phyloP scores from a whole-genome alignment of 2,888 invertebrate genomes.

The Colletes collaris region DNA sequence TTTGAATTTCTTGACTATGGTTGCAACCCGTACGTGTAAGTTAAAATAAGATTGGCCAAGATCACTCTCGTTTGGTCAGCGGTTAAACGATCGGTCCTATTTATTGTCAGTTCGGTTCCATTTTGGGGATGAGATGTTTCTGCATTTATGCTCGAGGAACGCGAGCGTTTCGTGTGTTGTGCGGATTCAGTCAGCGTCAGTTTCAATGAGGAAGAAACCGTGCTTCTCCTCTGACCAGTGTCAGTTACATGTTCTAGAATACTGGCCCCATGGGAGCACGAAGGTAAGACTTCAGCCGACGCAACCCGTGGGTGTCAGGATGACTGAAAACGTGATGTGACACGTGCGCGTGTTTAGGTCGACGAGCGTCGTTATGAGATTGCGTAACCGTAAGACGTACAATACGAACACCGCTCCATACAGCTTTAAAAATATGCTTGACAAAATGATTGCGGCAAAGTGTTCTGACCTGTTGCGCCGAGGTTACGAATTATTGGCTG shows the following conservation, averaged over 20 bases:
- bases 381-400: slow-evolving; percentile 37
- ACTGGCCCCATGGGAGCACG: slow-evolving; percentile 76
- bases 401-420: neutral
- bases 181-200: slow-evolving; percentile 73
- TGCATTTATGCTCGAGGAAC: slow-evolving; percentile 66
- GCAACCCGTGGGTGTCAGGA: slow-evolving; percentile 56
- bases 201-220: slow-evolving; percentile 77
- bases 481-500: too few relatives aligned
- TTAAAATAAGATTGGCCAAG: too few relatives aligned
- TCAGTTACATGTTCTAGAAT: slow-evolving; percentile 79
- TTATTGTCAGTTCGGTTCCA: neutral
- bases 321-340: slow-evolving; percentile 64
- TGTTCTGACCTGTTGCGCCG: too few relatives aligned
- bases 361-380: slow-evolving; percentile 61
- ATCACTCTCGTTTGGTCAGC: too few relatives aligned
- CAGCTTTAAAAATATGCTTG: slow-evolving; percentile 15
- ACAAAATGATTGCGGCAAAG: neutral
- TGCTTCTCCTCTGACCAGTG: slow-evolving; percentile 75
- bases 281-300: slow-evolving; percentile 62
- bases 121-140: neutral
- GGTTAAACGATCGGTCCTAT: too few relatives aligned
- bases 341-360: slow-evolving; percentile 57
- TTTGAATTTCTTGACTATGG: too few relatives aligned
- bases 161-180: slow-evolving; percentile 58
- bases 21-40: too few relatives aligned